Conservation (phyloP, 2,797 vertebrate species). For the Salarias fasciatus region DNA sequence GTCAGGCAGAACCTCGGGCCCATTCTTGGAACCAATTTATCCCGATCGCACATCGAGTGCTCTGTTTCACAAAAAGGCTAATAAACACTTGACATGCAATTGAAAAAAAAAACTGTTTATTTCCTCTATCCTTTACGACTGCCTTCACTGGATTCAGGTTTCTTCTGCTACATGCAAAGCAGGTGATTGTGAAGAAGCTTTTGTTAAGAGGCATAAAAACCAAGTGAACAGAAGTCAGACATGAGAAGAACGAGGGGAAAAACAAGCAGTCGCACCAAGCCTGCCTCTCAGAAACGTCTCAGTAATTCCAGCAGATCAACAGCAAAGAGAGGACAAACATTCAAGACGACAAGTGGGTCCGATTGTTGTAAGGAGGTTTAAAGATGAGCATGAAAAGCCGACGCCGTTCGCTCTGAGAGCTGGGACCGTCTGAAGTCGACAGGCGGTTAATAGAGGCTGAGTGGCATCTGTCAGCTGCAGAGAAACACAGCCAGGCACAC, state of each 20-base stretch:
- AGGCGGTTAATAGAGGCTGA: constrained; percentile 1
- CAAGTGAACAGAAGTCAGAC: not conserved
- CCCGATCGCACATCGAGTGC: constrained; percentile 17
- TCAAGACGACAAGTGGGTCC: not conserved
- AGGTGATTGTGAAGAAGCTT: not conserved
- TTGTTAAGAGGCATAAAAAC: constrained; percentile 7
- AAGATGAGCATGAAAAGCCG: not conserved
- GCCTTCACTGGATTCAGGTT: not conserved
- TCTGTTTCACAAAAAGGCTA: constrained; percentile 50
- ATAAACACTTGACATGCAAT: constrained; percentile 31
- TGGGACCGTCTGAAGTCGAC: not conserved
- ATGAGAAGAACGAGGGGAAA: not conserved
- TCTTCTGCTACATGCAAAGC: not conserved
- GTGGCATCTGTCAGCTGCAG: constrained; percentile 1
- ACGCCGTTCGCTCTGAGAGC: not conserved
- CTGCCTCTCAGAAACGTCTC: constrained; percentile 3
- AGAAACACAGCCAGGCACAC: not conserved
- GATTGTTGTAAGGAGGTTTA: not conserved
- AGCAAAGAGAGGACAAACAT: not conserved
- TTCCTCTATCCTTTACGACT: constrained; percentile 4
- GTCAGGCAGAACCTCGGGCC: constrained; percentile 8
- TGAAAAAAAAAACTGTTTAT: not conserved
- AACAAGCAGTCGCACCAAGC: not conserved
- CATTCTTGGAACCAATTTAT: constrained; percentile 14
- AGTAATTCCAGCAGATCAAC: not conserved